Conservation (phyloP, 2,113 vertebrate genomes). For the Rhinopomastus cyanomelas region DNA sequence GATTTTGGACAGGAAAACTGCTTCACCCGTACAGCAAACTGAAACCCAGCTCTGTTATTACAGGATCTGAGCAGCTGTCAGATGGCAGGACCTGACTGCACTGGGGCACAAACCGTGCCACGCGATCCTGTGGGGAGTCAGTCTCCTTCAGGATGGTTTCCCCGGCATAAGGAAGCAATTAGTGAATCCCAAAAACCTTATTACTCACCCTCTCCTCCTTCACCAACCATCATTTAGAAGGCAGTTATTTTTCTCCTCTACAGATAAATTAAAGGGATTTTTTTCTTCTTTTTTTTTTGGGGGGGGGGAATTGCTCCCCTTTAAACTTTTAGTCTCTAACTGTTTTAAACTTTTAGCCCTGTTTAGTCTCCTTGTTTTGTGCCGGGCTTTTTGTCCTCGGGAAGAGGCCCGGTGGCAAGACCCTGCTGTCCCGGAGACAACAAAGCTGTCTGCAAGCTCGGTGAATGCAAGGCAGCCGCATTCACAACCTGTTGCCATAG, state of each 20-base stretch:
- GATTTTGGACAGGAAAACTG: not conserved
- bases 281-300: no score
- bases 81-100: not conserved
- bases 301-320: no score
- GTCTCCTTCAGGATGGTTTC: not conserved
- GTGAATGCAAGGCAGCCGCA: slow-evolving; percentile 5
- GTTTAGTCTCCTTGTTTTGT: slow-evolving; percentile 34
- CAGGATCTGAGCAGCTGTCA: not conserved
- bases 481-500: slow-evolving; percentile 73
- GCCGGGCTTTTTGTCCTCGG: slow-evolving; percentile 21
- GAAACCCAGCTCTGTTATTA: not conserved
- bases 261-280: not conserved
- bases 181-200: slow-evolving; percentile 20
- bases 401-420: slow-evolving; percentile 27
- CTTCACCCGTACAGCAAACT: not conserved
- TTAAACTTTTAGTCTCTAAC: no score
- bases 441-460: slow-evolving; percentile 36
- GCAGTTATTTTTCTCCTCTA: not conserved
- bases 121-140: not conserved
- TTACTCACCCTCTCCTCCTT: slow-evolving; percentile 13
- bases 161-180: slow-evolving; percentile 41
- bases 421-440: slow-evolving; percentile 47
- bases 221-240: slow-evolving; percentile 2
- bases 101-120: not conserved
- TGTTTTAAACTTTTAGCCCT: not conserved